A percentile compares a stretch with the other conserved stretches of the same genome.
These are phyloP conservation scores for Xenopus petersii DNA, from an alignment of 2,797 vertebrate species.

Conservation along the genomic window DNA sequence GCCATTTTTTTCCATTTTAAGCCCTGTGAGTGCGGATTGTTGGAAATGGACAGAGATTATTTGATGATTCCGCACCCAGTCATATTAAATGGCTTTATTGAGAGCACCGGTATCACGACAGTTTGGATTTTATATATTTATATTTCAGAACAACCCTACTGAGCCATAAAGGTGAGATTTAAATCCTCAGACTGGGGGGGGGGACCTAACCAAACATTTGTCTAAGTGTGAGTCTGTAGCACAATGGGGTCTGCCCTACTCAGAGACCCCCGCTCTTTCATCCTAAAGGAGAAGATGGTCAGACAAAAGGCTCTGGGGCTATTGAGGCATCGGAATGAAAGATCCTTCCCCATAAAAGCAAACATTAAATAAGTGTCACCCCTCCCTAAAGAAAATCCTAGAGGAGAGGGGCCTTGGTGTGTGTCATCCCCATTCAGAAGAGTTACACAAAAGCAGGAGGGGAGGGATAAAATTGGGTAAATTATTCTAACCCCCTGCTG, in stretches of 20 bases:
- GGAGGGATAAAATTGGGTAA: slow-evolving; percentile 77
- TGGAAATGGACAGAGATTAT: too few species aligned
- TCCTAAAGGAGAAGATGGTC: slow-evolving; percentile 82
- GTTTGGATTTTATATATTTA: too few species aligned
- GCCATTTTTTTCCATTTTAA: too few species aligned
- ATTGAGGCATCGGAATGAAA: slow-evolving; percentile 68
- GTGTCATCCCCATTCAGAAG: slow-evolving; percentile 75
- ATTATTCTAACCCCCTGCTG: slow-evolving; percentile 84
- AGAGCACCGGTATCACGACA: too few species aligned
- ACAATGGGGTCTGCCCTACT: slow-evolving; percentile 54
- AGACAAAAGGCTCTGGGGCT: slow-evolving; percentile 67
- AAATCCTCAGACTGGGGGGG: slow-evolving; percentile 18
- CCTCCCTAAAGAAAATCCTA: slow-evolving; percentile 39
- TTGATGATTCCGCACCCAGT: too few species aligned
- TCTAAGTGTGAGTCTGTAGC: slow-evolving; percentile 54
- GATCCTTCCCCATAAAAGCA: slow-evolving; percentile 75
- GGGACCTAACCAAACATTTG: slow-evolving; percentile 53
- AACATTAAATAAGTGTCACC: slow-evolving; percentile 57
- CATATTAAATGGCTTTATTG: too few species aligned
- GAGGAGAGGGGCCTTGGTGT: slow-evolving; percentile 49
- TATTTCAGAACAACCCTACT: too few species aligned
- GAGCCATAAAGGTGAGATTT: background rate
- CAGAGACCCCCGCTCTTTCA: slow-evolving; percentile 50
- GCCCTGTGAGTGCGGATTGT: too few species aligned
- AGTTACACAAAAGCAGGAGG: slow-evolving; percentile 52